Percentiles rank a stretch among this genome's conserved stretches.
These are phyloP conservation scores for Suillia variegata DNA, from an alignment of 2,888 invertebrate genomes.

Conservation along the genomic window DNA sequence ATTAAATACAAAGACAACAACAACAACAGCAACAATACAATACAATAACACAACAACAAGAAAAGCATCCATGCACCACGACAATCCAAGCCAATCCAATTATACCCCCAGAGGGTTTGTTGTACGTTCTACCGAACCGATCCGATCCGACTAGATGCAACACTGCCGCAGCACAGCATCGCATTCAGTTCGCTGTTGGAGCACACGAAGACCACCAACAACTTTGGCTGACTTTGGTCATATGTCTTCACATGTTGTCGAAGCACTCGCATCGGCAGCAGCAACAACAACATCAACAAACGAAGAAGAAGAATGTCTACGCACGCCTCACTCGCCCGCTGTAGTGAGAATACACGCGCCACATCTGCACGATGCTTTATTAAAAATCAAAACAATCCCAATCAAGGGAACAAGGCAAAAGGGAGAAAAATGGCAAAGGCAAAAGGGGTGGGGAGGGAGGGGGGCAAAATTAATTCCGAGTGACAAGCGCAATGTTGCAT, in stretches of 20 bases:
- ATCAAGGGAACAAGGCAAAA: neutral
- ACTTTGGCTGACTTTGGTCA: neutral
- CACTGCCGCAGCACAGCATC: too few relatives aligned
- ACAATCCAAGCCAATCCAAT: slow-evolving; percentile 6
- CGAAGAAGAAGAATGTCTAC: too few relatives aligned
- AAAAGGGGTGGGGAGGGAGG: too few relatives aligned
- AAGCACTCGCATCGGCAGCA: neutral
- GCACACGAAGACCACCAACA: neutral
- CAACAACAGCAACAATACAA: neutral
- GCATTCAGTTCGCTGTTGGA: too few relatives aligned
- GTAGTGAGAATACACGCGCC: too few relatives aligned
- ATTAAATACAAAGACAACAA: slow-evolving; percentile 12
- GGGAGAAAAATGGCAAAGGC: slow-evolving; percentile 4
- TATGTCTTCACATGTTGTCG: neutral
- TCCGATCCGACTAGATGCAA: neutral
- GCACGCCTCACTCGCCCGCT: neutral
- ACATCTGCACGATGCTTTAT: too few relatives aligned
- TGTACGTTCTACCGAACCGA: neutral
- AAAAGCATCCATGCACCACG: slow-evolving; percentile 2
- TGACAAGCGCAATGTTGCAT: slow-evolving; percentile 21
- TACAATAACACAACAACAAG: neutral
- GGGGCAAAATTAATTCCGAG: slow-evolving; percentile 24
- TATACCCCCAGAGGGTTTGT: neutral
- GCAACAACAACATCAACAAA: neutral
- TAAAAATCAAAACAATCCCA: too few relatives aligned